Conservation (phyloP, 2,113 vertebrate species). For the Ciconia stormi region DNA sequence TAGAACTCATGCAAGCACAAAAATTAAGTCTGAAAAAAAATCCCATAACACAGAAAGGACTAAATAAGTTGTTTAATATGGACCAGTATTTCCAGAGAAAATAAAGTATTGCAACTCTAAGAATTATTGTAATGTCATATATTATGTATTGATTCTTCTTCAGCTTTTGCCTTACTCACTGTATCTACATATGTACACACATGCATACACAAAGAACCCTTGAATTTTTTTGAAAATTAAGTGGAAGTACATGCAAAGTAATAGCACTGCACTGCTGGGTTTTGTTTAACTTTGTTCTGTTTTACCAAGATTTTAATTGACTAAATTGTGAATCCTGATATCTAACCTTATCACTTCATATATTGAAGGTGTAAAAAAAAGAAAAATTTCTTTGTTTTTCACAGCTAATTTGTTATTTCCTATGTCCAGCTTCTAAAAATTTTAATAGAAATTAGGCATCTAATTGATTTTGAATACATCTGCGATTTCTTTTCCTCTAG, state of each 20-base stretch:
- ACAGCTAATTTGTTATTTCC: background rate
- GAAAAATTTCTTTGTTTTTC: background rate
- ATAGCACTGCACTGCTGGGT: background rate
- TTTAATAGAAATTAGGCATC: background rate
- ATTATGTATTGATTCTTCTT: background rate
- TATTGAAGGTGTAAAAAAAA: background rate
- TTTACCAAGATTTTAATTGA: background rate
- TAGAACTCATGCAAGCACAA: background rate
- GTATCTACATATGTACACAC: background rate
- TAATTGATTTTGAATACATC: background rate
- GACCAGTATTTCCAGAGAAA: background rate
- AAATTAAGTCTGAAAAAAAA: background rate
- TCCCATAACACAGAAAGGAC: background rate
- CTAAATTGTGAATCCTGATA: background rate
- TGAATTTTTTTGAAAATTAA: background rate
- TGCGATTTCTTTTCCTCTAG: background rate
- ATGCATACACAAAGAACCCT: background rate
- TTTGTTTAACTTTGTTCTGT: background rate
- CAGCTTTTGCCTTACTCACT: background rate
- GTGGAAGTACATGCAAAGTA: fast-evolving
- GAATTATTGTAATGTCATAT: background rate
- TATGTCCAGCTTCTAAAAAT: background rate
- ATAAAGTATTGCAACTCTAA: background rate
- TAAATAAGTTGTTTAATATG: background rate
- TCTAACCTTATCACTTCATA: background rate